Conservation (phyloP, 2,113 vertebrate genomes). For the Nothocercus julius region DNA sequence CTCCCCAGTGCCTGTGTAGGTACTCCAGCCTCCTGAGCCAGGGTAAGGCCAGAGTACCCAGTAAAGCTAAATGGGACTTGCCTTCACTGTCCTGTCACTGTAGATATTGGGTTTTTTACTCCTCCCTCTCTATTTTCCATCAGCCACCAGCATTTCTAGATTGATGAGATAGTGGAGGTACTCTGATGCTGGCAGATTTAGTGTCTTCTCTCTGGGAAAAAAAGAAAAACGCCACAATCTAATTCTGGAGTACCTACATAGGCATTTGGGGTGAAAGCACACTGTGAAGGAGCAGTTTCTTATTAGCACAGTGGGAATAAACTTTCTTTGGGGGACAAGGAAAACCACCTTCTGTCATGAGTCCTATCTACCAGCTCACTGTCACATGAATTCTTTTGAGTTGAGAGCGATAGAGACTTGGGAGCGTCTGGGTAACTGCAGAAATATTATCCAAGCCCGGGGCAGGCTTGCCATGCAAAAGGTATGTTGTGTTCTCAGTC, state of each 20-base stretch:
- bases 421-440: neutral
- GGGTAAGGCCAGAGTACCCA: neutral
- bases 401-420: neutral
- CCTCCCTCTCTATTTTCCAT: neutral
- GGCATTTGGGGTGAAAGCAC: neutral
- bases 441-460: neutral
- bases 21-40: neutral
- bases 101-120: neutral
- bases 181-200: neutral
- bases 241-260: neutral
- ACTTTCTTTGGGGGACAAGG: neutral
- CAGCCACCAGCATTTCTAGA: neutral
- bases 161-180: neutral
- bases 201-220: neutral
- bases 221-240: rapidly evolving
- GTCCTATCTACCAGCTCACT: neutral
- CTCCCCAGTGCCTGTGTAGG: too few relatives aligned
- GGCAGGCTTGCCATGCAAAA: too few relatives aligned
- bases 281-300: neutral
- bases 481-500: neutral
- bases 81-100: neutral
- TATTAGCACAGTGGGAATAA: neutral
- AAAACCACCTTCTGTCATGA: too few relatives aligned
- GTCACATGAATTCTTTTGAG: neutral
- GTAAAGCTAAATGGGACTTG: neutral